These are phyloP conservation scores for Syrphus vitripennis DNA, from an alignment of 2,888 invertebrate species.

Conservation along the genomic window DNA sequence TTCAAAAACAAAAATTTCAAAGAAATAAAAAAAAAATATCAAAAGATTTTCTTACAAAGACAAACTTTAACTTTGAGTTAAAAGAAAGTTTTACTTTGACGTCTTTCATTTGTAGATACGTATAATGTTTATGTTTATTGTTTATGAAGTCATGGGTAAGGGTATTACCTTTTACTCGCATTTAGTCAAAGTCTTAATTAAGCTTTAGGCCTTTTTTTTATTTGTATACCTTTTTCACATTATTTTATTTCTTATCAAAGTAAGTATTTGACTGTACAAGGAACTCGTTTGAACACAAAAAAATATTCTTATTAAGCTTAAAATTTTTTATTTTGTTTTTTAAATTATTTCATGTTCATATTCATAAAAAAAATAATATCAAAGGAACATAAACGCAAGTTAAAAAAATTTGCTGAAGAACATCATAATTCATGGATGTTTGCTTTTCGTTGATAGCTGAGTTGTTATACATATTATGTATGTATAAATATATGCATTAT, in stretches of 20 bases:
- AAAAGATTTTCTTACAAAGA: slow-evolving; percentile 12
- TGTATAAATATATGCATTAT: too few species aligned
- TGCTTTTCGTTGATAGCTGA: too few species aligned
- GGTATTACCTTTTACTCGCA: not conserved
- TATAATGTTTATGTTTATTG: not conserved
- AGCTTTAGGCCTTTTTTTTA: not conserved
- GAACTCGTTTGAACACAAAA: not conserved
- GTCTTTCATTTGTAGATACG: too few species aligned
- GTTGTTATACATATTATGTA: too few species aligned
- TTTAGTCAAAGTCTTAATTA: not conserved
- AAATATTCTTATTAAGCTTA: not conserved
- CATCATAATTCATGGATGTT: too few species aligned
- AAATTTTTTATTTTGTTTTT: too few species aligned
- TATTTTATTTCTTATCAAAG: not conserved
- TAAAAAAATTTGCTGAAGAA: too few species aligned
- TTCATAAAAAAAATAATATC: too few species aligned
- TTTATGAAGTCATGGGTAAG: not conserved
- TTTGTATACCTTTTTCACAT: not conserved
- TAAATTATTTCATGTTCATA: too few species aligned
- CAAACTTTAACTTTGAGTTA: slow-evolving; percentile 50
- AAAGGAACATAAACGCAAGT: too few species aligned
- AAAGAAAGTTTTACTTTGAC: slow-evolving; percentile 58
- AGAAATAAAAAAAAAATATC: not conserved
- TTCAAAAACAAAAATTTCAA: not conserved
- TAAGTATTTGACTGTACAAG: not conserved